Base-by-base conservation (phyloP, 2,113 vertebrate species). In the Oplegnathus fasciatus region DNA sequence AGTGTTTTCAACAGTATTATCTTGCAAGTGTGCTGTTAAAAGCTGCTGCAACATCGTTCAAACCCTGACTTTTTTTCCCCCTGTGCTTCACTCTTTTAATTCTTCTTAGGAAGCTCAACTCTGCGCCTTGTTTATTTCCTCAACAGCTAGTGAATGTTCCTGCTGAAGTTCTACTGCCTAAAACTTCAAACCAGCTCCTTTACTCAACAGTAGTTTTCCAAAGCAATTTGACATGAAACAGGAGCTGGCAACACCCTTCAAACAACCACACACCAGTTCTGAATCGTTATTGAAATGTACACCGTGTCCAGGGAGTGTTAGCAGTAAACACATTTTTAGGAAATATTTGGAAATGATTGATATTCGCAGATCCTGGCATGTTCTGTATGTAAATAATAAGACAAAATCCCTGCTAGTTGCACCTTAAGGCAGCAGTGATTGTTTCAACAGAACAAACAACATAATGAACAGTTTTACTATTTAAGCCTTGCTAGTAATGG, bases 201-300 rank as follows among this genome's bases (percentile, higher is more conserved):
- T 20, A 50, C 70, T 58, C 8, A 0, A 69, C 57, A 13, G 60
- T 13, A 66, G 22, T 61, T 86, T 82, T 70, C 82, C 52, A 62
- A 64, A 58, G 30, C 58, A 75, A 28, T 85, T 60, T 54, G 55
- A 85, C 72, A 70, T 48, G 24, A 89, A 80, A 70, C 78, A 89
- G 72, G 61, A 82, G 34, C 75, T 70, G 52, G 40, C 14, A 52
- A 58, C 22, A 54, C 37, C 28, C 46, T 8, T 52, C 46, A 61
- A 82, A 73, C 17, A 69, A 69, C 10, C n/a, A 50, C 73, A 69
- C 44, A 79, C 65, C 20, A 48, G 60, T 55, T 70, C 34, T 75
- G 61, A 26, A 73, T 82, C 58, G 46, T 30, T 78, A 55, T 9
- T 64, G 48, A 46, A 48, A 22, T 34, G 69, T 28, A 52, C 48